Conservation (phyloP, 1,140 invertebrate genomes). For the Neoseiulus cucumeris region DNA sequence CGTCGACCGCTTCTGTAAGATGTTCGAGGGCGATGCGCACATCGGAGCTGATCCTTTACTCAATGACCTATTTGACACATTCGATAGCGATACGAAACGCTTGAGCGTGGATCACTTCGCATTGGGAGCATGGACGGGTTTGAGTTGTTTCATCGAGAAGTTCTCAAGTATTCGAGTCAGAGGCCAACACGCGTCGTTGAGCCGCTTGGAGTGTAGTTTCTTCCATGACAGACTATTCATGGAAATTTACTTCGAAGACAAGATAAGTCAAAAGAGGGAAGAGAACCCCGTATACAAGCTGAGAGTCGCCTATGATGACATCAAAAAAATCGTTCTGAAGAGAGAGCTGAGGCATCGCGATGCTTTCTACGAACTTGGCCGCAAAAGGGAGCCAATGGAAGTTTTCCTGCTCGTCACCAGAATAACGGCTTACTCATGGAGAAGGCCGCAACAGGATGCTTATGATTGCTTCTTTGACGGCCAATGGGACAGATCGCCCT, state of each 20-base stretch:
- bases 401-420: not conserved
- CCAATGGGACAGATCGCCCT: not conserved
- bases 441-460: not conserved
- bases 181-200: not conserved
- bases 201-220: not conserved
- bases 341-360: not conserved
- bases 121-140: not conserved
- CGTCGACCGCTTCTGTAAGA: not conserved
- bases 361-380: not conserved
- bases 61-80: not conserved
- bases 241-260: constrained; percentile 3
- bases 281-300: not conserved
- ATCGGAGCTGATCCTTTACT: not conserved
- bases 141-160: not conserved
- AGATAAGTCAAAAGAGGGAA: not conserved
- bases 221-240: not conserved
- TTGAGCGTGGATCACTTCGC: not conserved
- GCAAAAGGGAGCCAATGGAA: not conserved
- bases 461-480: not conserved
- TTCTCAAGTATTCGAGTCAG: not conserved
- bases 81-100: not conserved
- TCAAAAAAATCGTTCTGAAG: not conserved
- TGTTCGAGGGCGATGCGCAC: not conserved
- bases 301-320: not conserved
- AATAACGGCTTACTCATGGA: not conserved